Percentiles rank a stretch among this genome's conserved stretches.
Conservation (phyloP, 2,113 vertebrate species). For the Halcyon malimbica region DNA sequence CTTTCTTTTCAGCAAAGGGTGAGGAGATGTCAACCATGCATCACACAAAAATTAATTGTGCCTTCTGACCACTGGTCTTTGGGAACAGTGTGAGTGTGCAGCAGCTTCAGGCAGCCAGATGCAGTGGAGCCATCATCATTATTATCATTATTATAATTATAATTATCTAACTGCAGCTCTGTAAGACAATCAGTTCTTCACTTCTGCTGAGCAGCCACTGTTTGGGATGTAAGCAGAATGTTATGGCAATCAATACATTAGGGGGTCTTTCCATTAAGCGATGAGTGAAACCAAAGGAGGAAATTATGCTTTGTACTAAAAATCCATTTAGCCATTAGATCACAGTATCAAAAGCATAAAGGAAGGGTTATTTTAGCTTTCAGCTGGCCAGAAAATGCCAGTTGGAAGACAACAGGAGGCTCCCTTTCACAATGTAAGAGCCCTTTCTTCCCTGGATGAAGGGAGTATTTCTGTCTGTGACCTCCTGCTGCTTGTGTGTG, state of each 20-base stretch:
- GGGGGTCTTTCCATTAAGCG: slow-evolving; percentile 32
- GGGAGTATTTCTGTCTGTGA: not conserved
- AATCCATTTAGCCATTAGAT: slow-evolving; percentile 58
- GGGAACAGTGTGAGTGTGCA: not conserved
- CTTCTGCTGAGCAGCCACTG: not conserved
- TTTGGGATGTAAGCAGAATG: not conserved
- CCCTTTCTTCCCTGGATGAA: slow-evolving; percentile 33
- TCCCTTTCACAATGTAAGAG: slow-evolving; percentile 58
- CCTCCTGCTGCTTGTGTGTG: slow-evolving; percentile 25
- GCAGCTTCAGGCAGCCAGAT: not conserved
- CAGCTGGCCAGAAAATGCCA: slow-evolving; percentile 40
- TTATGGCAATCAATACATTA: not conserved
- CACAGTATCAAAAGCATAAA: slow-evolving; percentile 8
- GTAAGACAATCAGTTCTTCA: not conserved
- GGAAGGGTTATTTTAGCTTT: slow-evolving; percentile 49
- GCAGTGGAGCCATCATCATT: not conserved
- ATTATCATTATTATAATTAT: not conserved
- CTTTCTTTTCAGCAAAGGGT: not conserved
- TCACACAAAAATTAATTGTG: not conserved
- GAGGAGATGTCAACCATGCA: not conserved
- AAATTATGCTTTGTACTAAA: slow-evolving; percentile 57
- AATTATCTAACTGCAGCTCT: not conserved
- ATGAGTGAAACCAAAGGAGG: slow-evolving; percentile 23
- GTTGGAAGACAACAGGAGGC: slow-evolving; percentile 63
- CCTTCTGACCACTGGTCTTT: not conserved